phyloP scores from a whole-genome alignment of 2,113 vertebrate species.

The Pogonocichla stellata region DNA sequence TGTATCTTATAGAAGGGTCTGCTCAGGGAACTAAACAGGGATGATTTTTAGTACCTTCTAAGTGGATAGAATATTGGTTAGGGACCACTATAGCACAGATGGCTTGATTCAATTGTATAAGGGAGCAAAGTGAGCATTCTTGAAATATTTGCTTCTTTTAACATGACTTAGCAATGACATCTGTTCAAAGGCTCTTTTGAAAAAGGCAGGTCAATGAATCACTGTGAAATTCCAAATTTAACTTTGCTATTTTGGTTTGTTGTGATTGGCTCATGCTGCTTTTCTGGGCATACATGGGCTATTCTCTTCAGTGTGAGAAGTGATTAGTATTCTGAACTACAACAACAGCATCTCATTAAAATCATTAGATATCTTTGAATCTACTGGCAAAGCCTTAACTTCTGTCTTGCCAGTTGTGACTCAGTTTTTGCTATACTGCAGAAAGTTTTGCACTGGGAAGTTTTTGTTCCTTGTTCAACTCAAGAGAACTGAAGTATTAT shows the following conservation, averaged over 20 bases:
- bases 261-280: not conserved
- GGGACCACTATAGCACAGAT: not conserved
- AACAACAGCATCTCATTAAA: conserved; percentile 14
- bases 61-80: not conserved
- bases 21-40: not conserved
- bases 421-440: not conserved
- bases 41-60: not conserved
- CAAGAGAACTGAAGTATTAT: not conserved
- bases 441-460: not conserved
- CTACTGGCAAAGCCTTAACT: not conserved
- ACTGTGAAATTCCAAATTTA: conserved; percentile 27
- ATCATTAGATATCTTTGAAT: not conserved
- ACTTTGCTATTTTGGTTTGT: not conserved
- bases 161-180: not conserved
- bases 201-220: conserved; percentile 47
- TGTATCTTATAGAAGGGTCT: not conserved
- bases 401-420: not conserved
- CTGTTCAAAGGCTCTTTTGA: not conserved
- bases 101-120: conserved; percentile 5
- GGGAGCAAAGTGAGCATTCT: conserved; percentile 37
- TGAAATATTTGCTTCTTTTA: conserved; percentile 26
- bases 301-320: conserved; percentile 2
- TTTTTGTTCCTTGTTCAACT: not conserved
- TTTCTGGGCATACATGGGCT: conserved; percentile 7
- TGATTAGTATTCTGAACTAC: not conserved